Evolutionary conservation across 1,140 invertebrate genomes (phyloP).

Genomic region (Antheraea mylitta): DNA sequence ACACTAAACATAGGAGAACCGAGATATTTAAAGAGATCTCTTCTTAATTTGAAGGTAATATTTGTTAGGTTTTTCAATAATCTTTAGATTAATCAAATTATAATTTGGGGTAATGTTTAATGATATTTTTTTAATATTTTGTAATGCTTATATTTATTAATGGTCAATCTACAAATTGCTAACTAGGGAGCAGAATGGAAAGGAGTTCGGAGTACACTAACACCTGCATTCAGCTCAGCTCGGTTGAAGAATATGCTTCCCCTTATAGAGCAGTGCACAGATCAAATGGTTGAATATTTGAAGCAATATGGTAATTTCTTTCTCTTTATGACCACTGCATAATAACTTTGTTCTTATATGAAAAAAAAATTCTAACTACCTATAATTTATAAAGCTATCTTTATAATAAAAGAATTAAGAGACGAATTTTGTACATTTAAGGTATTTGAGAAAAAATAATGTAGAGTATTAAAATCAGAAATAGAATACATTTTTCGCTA

Average conservation of each 20-base stretch:
- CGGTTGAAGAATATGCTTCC: slow-evolving; percentile 62
- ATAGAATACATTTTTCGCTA: no score
- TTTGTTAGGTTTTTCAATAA: not conserved
- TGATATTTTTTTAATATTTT: no score
- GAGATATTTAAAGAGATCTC: slow-evolving; percentile 43
- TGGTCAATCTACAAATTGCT: no score
- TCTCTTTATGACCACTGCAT: not conserved
- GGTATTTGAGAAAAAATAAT: no score
- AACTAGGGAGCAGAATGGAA: slow-evolving; percentile 61
- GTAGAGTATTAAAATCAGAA: no score
- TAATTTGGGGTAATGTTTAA: no score
- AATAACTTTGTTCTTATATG: no score
- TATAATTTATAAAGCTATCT: not conserved
- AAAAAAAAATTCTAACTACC: not conserved
- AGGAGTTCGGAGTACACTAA: slow-evolving; percentile 54
- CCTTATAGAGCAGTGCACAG: slow-evolving; percentile 49
- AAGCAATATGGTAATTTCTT: slow-evolving; percentile 46
- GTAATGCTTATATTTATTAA: not conserved
- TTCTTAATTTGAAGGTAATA: slow-evolving; percentile 57
- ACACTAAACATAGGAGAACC: slow-evolving; percentile 44
- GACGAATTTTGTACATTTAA: no score
- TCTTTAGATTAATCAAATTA: no score
- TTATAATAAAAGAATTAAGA: no score
- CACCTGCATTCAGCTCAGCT: slow-evolving; percentile 59
- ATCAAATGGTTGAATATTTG: slow-evolving; percentile 53